Conservation (phyloP, 2,797 vertebrate species). For the Malurus splendens region DNA sequence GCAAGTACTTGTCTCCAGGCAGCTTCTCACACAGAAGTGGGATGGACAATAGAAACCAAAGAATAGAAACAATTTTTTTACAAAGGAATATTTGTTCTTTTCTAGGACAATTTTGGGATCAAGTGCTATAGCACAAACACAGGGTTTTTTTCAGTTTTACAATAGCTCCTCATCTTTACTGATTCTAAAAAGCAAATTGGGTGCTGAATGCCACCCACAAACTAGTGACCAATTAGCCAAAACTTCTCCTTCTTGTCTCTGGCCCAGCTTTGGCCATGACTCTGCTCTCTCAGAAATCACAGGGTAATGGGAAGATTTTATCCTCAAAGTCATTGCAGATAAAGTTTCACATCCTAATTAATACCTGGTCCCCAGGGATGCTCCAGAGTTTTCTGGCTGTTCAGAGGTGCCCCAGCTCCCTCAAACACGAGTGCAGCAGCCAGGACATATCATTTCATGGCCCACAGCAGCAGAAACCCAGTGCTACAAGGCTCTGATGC, state of each 20-base stretch:
- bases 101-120: not conserved
- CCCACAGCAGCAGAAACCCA: accelerated
- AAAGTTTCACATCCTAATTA: not conserved
- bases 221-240: not conserved
- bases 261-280: not conserved
- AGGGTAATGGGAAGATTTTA: not conserved
- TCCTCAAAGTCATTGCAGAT: not conserved
- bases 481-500: not conserved
- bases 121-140: not conserved
- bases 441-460: not conserved
- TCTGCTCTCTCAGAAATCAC: not conserved
- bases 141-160: not conserved
- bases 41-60: not conserved
- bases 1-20: not conserved
- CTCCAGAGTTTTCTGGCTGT: not conserved
- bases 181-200: not conserved
- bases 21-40: not conserved
- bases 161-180: not conserved
- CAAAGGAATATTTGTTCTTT: not conserved
- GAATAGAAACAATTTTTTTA: not conserved
- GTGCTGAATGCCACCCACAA: not conserved
- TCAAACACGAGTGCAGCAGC: not conserved
- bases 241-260: not conserved
- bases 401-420: not conserved
- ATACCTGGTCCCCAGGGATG: not conserved